phyloP scores from a whole-genome alignment of 1,140 invertebrate species.

The Brachionus manjavacas region DNA sequence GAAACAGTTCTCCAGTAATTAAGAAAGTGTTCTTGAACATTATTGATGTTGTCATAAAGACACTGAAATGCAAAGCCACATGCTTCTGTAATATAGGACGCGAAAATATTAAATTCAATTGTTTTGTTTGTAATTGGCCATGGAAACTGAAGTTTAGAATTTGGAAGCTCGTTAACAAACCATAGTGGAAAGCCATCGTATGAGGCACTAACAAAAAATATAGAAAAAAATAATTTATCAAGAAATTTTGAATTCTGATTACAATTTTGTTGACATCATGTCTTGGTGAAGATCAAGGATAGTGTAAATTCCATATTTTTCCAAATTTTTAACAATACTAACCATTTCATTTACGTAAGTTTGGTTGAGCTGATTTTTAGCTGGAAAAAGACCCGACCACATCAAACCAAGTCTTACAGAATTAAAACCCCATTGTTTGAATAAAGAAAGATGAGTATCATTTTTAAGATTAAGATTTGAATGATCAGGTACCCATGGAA shows the following conservation, averaged over 20 bases:
- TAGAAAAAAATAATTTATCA: neutral
- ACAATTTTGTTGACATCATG: conserved; percentile 41
- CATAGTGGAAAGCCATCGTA: conserved; percentile 48
- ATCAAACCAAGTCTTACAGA: conserved; percentile 46
- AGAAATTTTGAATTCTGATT: neutral
- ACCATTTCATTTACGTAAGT: conserved; percentile 46
- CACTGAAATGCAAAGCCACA: conserved; percentile 46
- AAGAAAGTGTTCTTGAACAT: conserved; percentile 42
- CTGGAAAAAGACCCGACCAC: conserved; percentile 47
- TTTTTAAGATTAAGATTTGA: conserved; percentile 44
- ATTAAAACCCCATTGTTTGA: conserved; percentile 48
- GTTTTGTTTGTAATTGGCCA: conserved; percentile 45
- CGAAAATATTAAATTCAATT: conserved; percentile 33
- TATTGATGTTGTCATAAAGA: conserved; percentile 46
- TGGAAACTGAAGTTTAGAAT: conserved; percentile 44
- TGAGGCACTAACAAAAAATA: neutral
- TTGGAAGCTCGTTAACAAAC: conserved; percentile 45
- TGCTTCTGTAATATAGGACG: conserved; percentile 47
- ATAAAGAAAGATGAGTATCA: conserved; percentile 44
- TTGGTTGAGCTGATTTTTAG: conserved; percentile 43
- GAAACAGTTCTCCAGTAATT: conserved; percentile 46
- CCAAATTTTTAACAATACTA: conserved; percentile 45
- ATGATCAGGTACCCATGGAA: conserved; percentile 45
- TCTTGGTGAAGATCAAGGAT: conserved; percentile 50
- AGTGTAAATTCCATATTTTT: conserved; percentile 46